Evolutionary conservation across 2,797 vertebrate genomes (phyloP).

Genomic region (Myotis myotis): DNA sequence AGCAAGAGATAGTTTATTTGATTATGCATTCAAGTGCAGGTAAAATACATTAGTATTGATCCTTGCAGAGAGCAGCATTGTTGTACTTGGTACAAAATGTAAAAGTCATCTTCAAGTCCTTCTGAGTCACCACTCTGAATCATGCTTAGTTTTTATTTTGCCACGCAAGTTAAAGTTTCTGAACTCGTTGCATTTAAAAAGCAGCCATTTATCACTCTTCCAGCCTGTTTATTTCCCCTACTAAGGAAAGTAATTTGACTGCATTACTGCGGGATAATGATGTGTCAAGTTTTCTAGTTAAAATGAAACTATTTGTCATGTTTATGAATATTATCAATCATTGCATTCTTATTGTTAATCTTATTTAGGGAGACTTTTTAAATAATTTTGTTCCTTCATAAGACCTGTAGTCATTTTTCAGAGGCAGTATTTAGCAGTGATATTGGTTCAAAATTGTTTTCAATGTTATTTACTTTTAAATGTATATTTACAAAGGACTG

Average conservation of each 20-base stretch:
- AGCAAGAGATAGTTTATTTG: neutral
- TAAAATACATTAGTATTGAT: neutral
- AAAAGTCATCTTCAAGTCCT: neutral
- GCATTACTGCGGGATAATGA: slow-evolving; percentile 57
- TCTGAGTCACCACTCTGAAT: slow-evolving; percentile 35
- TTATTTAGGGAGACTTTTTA: neutral
- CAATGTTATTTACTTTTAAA: neutral
- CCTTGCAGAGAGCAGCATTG: neutral
- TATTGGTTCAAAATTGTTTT: neutral
- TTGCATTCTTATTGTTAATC: neutral
- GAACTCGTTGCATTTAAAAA: neutral
- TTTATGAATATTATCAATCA: slow-evolving; percentile 55
- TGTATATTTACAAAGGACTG: neutral
- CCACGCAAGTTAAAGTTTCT: neutral
- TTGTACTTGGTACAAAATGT: neutral
- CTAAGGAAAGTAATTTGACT: slow-evolving; percentile 40
- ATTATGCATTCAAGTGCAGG: neutral
- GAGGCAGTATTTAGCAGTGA: neutral
- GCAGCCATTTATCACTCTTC: slow-evolving; percentile 21
- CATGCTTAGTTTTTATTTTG: neutral
- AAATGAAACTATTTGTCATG: slow-evolving; percentile 56
- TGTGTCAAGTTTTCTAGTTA: slow-evolving; percentile 58
- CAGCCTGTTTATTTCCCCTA: neutral
- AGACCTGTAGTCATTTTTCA: neutral
- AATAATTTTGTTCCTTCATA: slow-evolving; percentile 44